Evolutionary conservation across 2,113 vertebrate species (phyloP), one percentile per base, ranked within the genome.

Genomic region (Gadus chalcogrammus): DNA sequence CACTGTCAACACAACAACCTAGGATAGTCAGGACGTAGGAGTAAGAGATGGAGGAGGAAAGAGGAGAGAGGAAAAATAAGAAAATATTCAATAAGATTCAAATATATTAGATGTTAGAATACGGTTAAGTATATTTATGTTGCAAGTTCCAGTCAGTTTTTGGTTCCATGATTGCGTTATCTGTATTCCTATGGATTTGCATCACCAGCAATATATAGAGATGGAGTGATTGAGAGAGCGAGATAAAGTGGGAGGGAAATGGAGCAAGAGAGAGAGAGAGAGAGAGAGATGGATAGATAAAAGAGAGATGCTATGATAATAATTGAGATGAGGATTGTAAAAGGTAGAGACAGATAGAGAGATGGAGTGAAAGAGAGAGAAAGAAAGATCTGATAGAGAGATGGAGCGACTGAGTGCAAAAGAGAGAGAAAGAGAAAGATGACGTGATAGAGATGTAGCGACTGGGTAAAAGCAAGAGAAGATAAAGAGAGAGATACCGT

Each of bases 291-390:
- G 38, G 17, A 68, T 66, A 56, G 28, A 6, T 9, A 9, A 66
- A 55, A 55, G 22, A 55, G 5, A 20, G 52, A 31, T 12, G 55
- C 1, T 24, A 24, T 24, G 24, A 24, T 24, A 24, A 3, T 24
- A 24, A 24, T 3, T 24, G 24, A 24, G 24, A 24, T 24, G 24
- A 24, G 24, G 24, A 24, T 24, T 24, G 24, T 24, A 24, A 24
- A 24, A 24, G 24, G 24, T 24, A 62, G 67, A 24, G 71, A 65
- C 20, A 73, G 63, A 67, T 3, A 15, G 53, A 69, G 16, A 52
- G 56, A 67, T 24, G 15, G 48, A 61, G 63, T 24, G 24, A 61
- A 4, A 31, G 42, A 48, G 42, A 48, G 12, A 48, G 9, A 48
- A 13, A 48, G 42, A 48, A 9, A 13, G 42, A 2, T 6, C 38